Evolutionary conservation across 2,797 vertebrate genomes (phyloP).

Genomic region (Crypturellus tataupa): DNA sequence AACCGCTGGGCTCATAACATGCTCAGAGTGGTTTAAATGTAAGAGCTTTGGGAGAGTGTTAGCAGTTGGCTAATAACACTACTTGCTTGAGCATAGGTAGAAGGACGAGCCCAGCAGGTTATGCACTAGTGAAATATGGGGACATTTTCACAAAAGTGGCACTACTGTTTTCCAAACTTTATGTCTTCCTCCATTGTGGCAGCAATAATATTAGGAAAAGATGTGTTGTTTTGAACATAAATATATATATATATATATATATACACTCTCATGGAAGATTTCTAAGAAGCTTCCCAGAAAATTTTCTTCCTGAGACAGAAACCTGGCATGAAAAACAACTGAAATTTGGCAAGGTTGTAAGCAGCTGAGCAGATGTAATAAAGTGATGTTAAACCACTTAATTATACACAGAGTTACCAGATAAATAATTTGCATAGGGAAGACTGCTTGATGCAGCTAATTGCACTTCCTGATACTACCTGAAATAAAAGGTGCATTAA

Average conservation of each 20-base stretch:
- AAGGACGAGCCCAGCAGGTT: background rate
- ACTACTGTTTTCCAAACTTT: background rate
- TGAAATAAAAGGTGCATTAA: constrained; percentile 65
- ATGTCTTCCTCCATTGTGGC: background rate
- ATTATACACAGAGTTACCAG: constrained; percentile 54
- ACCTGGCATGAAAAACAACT: constrained; percentile 19
- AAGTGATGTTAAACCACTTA: constrained; percentile 34
- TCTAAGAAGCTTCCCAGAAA: constrained; percentile 7
- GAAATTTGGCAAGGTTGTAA: constrained; percentile 38
- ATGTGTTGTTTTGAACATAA: background rate
- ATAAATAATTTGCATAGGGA: constrained; percentile 43
- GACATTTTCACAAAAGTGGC: background rate
- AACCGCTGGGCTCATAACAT: background rate
- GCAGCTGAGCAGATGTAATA: constrained; percentile 22
- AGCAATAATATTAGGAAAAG: background rate
- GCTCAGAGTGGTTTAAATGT: background rate
- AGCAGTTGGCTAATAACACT: background rate
- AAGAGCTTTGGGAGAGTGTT: background rate
- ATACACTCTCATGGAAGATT: background rate
- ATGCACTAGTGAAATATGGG: background rate
- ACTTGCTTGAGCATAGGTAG: background rate
- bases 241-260: no score
- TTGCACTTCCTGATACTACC: constrained; percentile 59
- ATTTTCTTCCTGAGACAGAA: background rate
- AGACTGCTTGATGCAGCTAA: constrained; percentile 58